Percentiles rank a stretch among this genome's conserved stretches.
Conservation (phyloP, 1,140 invertebrate genomes). For the Oedothorax gibbosus region DNA sequence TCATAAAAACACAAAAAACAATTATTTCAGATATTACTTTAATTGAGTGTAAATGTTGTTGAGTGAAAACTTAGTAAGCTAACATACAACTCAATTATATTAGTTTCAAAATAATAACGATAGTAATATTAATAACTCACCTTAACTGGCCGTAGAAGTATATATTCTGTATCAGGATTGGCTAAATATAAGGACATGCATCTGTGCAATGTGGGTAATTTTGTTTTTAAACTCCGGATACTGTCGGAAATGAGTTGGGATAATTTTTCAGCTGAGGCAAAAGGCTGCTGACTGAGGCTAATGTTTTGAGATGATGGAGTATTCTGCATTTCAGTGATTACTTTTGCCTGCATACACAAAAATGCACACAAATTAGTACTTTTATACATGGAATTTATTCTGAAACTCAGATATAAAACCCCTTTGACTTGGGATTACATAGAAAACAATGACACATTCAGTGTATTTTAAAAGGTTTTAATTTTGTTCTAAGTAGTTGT, state of each 20-base stretch:
- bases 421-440: background rate
- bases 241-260: slow-evolving; percentile 70
- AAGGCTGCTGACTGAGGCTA: slow-evolving; percentile 68
- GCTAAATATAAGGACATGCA: slow-evolving; percentile 94
- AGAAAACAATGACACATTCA: background rate
- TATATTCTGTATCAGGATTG: slow-evolving; percentile 96
- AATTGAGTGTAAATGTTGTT: background rate
- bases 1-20: no score
- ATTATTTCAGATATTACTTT: background rate
- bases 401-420: background rate
- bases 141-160: slow-evolving; percentile 92
- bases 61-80: no score
- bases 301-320: slow-evolving; percentile 67
- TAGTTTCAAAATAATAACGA: background rate
- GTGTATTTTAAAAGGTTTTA: no score
- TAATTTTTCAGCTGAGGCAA: slow-evolving; percentile 70
- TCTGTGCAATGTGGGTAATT: slow-evolving; percentile 82
- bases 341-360: slow-evolving; percentile 65
- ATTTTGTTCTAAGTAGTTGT: no score
- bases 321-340: slow-evolving; percentile 67
- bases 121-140: slow-evolving; percentile 73
- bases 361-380: background rate
- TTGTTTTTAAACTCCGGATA: slow-evolving; percentile 79
- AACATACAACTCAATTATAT: background rate
- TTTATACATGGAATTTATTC: background rate